Conservation (phyloP, 2,888 invertebrate genomes). For the Acrocera orbiculus region DNA sequence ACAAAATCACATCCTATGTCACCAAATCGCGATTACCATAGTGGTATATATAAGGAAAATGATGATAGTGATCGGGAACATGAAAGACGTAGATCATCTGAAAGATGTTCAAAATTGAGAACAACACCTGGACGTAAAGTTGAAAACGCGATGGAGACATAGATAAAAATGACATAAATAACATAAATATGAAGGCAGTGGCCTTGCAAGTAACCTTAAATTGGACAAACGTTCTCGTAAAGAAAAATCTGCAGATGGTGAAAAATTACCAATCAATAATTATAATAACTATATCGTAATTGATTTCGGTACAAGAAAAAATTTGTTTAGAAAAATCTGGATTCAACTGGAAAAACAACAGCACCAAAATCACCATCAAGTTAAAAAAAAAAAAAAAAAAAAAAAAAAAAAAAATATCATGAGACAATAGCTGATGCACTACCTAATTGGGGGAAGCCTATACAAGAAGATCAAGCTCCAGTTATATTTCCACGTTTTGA, state of each 20-base stretch:
- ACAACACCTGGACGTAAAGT: no score
- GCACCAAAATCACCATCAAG: constrained; percentile 3
- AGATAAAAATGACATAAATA: constrained; percentile 29
- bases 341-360: no score
- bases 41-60: no score
- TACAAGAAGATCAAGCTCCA: constrained; percentile 22
- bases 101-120: constrained; percentile 39
- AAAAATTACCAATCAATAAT: constrained; percentile 16
- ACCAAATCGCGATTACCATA: constrained; percentile 26
- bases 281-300: constrained; percentile 31
- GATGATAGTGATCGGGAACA: constrained; percentile 42
- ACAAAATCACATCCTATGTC: constrained; percentile 29
- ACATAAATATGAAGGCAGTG: constrained; percentile 29
- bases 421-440: no score
- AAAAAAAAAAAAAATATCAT: no score
- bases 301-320: constrained; percentile 29
- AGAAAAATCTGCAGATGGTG: constrained; percentile 16
- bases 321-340: no score
- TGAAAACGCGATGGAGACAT: no score
- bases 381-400: no score
- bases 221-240: constrained; percentile 17
- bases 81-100: constrained; percentile 43
- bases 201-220: constrained; percentile 25
- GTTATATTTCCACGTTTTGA: constrained; percentile 31
- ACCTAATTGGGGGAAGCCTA: no score